phyloP scores from a whole-genome alignment of 2,113 vertebrate genomes.

The Brachionichthys hirsutus region DNA sequence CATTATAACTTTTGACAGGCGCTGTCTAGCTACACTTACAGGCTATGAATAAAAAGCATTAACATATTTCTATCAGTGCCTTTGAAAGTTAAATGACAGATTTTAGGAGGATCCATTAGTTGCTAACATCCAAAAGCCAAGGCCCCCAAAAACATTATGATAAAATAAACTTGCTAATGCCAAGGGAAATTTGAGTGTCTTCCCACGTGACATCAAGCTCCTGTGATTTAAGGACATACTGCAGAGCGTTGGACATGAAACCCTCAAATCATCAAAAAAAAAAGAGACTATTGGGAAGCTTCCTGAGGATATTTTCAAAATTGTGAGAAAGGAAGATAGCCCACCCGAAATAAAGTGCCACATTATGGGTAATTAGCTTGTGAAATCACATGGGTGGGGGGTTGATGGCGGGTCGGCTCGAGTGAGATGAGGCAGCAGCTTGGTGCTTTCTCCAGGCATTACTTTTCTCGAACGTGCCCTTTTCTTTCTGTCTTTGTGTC shows the following conservation, averaged over 20 bases:
- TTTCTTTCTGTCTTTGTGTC: conserved; percentile 19
- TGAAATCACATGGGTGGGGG: conserved; percentile 41
- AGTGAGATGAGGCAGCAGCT: conserved; percentile 35
- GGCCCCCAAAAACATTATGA: too few relatives aligned
- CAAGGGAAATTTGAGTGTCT: background rate
- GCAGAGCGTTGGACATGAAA: background rate
- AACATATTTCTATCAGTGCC: too few relatives aligned
- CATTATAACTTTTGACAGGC: too few relatives aligned
- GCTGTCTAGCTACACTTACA: too few relatives aligned
- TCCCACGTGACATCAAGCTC: background rate
- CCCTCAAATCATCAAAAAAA: conserved; percentile 20
- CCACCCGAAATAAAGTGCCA: conserved; percentile 29
- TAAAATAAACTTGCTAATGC: too few relatives aligned
- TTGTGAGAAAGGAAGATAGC: conserved; percentile 12
- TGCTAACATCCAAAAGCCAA: too few relatives aligned
- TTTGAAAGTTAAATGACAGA: too few relatives aligned
- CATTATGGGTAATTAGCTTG: conserved; percentile 62
- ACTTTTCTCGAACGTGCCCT: conserved; percentile 44
- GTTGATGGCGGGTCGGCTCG: background rate
- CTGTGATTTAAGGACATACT: background rate
- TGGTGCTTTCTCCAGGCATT: conserved; percentile 44
- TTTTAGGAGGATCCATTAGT: too few relatives aligned
- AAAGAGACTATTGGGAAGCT: conserved; percentile 2
- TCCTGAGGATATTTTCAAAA: conserved; percentile 35
- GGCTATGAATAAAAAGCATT: too few relatives aligned